Evolutionary conservation across 2,113 vertebrate species (phyloP).

Genomic region (Eretmodus cyanostictus): DNA sequence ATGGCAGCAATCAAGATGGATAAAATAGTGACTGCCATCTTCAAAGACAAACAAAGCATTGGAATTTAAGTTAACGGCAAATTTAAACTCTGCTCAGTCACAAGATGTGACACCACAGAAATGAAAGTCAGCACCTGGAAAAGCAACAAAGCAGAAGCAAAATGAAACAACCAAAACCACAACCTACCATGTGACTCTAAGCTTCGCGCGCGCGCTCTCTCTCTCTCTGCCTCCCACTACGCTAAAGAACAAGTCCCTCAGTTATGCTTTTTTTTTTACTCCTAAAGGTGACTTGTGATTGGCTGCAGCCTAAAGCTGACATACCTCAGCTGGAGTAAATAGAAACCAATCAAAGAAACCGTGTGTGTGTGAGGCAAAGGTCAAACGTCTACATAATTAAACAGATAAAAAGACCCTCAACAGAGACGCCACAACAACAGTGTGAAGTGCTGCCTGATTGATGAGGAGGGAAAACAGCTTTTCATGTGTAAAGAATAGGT

Average conservation of each 20-base stretch:
- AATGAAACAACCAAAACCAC: neutral
- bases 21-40: constrained; percentile 60
- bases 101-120: neutral
- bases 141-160: neutral
- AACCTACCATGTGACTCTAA: neutral
- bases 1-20: constrained; percentile 42
- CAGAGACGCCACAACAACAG: neutral
- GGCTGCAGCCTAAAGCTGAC: constrained; percentile 8
- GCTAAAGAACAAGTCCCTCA: neutral
- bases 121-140: neutral
- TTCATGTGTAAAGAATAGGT: neutral
- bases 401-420: neutral
- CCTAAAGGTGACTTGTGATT: constrained; percentile 19
- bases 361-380: neutral
- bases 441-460: neutral
- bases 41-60: neutral
- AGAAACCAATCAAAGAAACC: neutral
- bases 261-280: neutral
- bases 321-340: constrained; percentile 17
- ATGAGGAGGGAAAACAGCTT: neutral
- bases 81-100: neutral
- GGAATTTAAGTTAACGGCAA: neutral
- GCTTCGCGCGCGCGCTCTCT: neutral
- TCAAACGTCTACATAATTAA: neutral
- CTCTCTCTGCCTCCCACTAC: neutral